Conservation (phyloP, 2,888 invertebrate species). For the Dinocampus coccinellae region DNA sequence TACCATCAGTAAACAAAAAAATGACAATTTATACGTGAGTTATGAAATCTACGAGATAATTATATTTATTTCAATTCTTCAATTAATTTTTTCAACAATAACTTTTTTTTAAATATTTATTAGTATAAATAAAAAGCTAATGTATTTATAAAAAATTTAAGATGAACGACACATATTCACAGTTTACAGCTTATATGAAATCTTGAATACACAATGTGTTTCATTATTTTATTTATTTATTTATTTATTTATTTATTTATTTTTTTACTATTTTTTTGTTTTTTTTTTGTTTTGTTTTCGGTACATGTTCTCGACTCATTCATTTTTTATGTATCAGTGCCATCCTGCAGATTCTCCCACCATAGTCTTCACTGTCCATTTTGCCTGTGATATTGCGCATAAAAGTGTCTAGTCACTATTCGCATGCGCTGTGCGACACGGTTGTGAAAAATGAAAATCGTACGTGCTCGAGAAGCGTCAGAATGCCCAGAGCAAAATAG, state of each 20-base stretch:
- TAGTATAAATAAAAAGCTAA: neutral
- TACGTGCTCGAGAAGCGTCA: slow-evolving; percentile 47
- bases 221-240: too few species aligned
- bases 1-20: neutral
- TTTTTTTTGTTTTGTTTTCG: neutral
- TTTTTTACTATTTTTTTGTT: neutral
- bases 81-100: too few species aligned
- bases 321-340: neutral
- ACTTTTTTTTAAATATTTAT: too few species aligned
- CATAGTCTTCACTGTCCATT: neutral
- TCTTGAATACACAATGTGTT: neutral
- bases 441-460: slow-evolving; percentile 49
- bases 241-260: too few species aligned
- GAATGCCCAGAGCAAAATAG: slow-evolving; percentile 19
- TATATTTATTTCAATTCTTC: too few species aligned
- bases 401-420: slow-evolving; percentile 48
- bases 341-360: neutral
- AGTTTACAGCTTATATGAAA: neutral
- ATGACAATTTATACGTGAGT: neutral
- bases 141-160: neutral
- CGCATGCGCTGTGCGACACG: slow-evolving; percentile 26
- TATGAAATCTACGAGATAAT: too few species aligned
- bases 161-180: neutral
- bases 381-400: slow-evolving; percentile 42
- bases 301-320: neutral